Percentiles rank a stretch among this genome's conserved stretches.
These are phyloP conservation scores for Ophion costatus DNA, from an alignment of 2,888 invertebrate species.

Conservation along the genomic window DNA sequence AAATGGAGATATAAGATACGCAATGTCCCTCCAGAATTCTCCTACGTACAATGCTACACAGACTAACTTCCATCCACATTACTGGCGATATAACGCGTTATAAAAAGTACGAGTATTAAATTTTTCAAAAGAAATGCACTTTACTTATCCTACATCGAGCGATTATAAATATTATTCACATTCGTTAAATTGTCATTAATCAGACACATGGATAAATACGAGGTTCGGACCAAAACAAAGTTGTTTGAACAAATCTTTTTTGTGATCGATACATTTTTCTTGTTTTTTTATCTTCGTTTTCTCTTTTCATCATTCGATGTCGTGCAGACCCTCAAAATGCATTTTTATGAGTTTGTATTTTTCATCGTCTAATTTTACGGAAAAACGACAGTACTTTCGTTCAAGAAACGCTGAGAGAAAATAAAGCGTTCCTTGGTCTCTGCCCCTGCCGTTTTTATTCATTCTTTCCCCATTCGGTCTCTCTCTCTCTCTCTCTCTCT, in stretches of 20 bases:
- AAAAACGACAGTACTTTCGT: conserved; percentile 64
- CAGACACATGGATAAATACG: conserved; percentile 54
- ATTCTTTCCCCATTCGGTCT: conserved; percentile 13
- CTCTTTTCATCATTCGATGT: conserved; percentile 19
- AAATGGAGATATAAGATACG: conserved; percentile 34
- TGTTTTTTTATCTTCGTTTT: neutral
- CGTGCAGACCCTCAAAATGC: conserved; percentile 30
- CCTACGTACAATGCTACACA: conserved; percentile 50
- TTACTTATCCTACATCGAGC: conserved; percentile 69
- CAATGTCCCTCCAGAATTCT: conserved; percentile 34
- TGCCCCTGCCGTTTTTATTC: conserved; percentile 51
- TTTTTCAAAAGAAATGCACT: conserved; percentile 74
- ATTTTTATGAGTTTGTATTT: conserved; percentile 2
- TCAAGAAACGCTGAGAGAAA: conserved; percentile 64
- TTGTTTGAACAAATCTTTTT: conserved; percentile 7
- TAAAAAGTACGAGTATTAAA: conserved; percentile 76
- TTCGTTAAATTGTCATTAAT: conserved; percentile 65
- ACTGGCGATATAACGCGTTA: conserved; percentile 67
- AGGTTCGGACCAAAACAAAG: conserved; percentile 52
- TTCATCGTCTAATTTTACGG: conserved; percentile 30
- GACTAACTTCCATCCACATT: conserved; percentile 56
- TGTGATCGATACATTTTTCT: neutral
- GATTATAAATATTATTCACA: conserved; percentile 67
- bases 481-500: neutral
- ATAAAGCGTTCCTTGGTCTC: conserved; percentile 63